These are phyloP conservation scores for Diadema setosum DNA, from an alignment of 35 echinoderm and acorn worm species.

Conservation along the genomic window DNA sequence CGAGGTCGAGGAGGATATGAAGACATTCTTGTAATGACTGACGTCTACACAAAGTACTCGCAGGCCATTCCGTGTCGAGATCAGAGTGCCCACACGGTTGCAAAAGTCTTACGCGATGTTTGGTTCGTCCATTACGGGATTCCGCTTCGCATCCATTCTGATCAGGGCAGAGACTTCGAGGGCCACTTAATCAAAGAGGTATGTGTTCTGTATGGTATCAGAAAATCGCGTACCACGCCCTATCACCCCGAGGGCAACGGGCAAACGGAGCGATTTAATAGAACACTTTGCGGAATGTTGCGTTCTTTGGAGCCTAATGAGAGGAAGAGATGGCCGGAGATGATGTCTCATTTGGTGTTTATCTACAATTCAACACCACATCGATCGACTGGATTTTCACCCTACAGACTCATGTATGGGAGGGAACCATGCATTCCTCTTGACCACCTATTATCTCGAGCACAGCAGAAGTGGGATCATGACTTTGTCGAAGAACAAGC, in stretches of 20 bases:
- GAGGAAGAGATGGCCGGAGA: background rate
- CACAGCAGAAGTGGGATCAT: background rate
- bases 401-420: background rate
- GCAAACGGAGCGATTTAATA: conserved; percentile 41
- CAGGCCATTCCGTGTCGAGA: conserved; percentile 25
- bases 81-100: conserved; percentile 28
- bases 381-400: background rate
- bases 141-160: conserved; percentile 26
- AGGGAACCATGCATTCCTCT: background rate
- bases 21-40: conserved; percentile 51
- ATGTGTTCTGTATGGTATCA: conserved; percentile 24
- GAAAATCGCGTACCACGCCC: conserved; percentile 25
- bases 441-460: background rate
- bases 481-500: conserved; percentile 7
- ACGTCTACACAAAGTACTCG: conserved; percentile 46
- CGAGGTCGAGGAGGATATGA: background rate
- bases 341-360: background rate
- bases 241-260: conserved; percentile 62
- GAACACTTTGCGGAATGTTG: conserved; percentile 26
- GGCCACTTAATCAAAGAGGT: conserved; percentile 3
- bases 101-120: conserved; percentile 20
- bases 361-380: conserved; percentile 43
- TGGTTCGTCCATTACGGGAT: conserved; percentile 50
- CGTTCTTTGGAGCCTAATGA: background rate
- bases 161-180: conserved; percentile 53